A percentile compares a stretch with the other conserved stretches of the same genome.
Evolutionary conservation across 2,888 invertebrate genomes (phyloP).

Genomic region (Molorchus minor): DNA sequence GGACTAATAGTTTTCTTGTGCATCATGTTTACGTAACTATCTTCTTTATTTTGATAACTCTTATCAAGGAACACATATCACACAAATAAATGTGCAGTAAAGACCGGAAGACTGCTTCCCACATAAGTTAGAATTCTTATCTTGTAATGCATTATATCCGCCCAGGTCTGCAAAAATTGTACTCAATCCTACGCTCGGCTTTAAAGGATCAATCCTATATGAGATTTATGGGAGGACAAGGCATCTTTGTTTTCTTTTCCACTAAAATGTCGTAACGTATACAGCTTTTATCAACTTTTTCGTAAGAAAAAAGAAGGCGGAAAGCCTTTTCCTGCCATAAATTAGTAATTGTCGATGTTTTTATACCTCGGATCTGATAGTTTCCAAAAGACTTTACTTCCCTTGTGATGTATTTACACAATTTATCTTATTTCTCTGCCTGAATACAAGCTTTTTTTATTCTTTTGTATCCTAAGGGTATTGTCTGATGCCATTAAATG

Average conservation of each 20-base stretch:
- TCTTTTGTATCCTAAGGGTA: not conserved
- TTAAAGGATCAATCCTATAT: conserved; percentile 52
- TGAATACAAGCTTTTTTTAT: not conserved
- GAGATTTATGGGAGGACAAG: conserved; percentile 51
- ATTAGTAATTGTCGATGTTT: conserved; percentile 24
- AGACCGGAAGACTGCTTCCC: too few relatives aligned
- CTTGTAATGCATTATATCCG: conserved; percentile 38
- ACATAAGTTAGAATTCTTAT: conserved; percentile 45
- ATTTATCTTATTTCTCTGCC: conserved; percentile 13
- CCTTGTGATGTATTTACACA: conserved; percentile 11
- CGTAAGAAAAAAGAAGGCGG: conserved; percentile 20
- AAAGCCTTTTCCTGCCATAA: conserved; percentile 20
- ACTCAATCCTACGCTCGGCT: conserved; percentile 43
- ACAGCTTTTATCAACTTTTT: conserved; percentile 33
- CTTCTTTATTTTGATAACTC: too few relatives aligned
- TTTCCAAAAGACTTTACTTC: conserved; percentile 15
- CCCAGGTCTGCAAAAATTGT: conserved; percentile 39
- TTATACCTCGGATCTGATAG: conserved; percentile 22
- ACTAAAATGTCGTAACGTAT: conserved; percentile 35
- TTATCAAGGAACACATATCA: too few relatives aligned
- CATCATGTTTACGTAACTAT: too few relatives aligned
- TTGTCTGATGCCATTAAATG: too few relatives aligned
- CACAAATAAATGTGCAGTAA: too few relatives aligned
- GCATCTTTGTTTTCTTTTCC: conserved; percentile 42
- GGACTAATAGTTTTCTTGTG: too few relatives aligned